phyloP scores from a whole-genome alignment of 2,888 invertebrate genomes.

The Dusona sp. region DNA sequence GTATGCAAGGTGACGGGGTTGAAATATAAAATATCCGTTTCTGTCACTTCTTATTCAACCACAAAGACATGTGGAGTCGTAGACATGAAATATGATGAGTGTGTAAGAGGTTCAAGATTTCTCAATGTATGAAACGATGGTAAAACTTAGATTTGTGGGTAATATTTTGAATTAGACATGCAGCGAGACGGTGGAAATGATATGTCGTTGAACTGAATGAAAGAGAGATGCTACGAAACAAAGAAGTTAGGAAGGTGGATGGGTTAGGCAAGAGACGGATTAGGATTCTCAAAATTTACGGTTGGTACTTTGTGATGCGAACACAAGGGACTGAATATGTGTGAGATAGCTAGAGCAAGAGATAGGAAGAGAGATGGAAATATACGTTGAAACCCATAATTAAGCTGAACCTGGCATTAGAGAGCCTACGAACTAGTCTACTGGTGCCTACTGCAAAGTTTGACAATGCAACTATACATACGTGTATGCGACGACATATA shows the following conservation, averaged over 20 bases:
- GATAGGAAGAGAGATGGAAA: background rate
- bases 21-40: background rate
- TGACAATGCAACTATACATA: slow-evolving; percentile 76
- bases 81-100: background rate
- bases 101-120: slow-evolving; percentile 3
- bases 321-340: slow-evolving; percentile 25
- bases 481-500: slow-evolving; percentile 25
- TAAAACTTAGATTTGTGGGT: slow-evolving; percentile 50
- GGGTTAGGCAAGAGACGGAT: background rate
- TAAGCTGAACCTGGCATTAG: slow-evolving; percentile 75
- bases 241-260: background rate
- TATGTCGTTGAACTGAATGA: slow-evolving; percentile 57
- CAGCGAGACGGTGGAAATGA: slow-evolving; percentile 50
- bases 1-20: background rate
- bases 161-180: slow-evolving; percentile 38
- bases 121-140: slow-evolving; percentile 37
- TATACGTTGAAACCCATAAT: slow-evolving; percentile 79
- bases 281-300: slow-evolving; percentile 54
- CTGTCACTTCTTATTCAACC: too few species aligned
- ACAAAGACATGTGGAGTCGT: too few species aligned
- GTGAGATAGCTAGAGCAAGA: slow-evolving; percentile 1
- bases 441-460: slow-evolving; percentile 70
- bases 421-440: slow-evolving; percentile 75
- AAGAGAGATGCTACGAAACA: slow-evolving; percentile 10
- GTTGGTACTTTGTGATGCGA: slow-evolving; percentile 53